Conservation (phyloP, 2,113 vertebrate genomes). For the Crotalus viridis region DNA sequence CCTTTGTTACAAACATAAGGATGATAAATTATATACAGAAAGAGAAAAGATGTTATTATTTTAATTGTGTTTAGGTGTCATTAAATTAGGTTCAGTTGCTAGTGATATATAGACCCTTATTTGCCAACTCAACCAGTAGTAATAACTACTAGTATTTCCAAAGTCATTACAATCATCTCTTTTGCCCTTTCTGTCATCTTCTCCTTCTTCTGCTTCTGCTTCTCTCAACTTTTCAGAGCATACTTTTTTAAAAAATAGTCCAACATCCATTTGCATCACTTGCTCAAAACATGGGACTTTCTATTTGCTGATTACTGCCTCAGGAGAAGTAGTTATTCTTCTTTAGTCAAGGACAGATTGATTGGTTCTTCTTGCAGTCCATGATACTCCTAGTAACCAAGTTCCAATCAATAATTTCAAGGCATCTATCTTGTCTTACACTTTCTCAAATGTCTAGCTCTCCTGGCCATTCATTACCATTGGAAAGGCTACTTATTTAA, state of each 20-base stretch:
- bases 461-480: background rate
- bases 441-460: background rate
- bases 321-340: background rate
- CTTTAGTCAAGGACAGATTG: background rate
- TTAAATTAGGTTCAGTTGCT: background rate
- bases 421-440: background rate
- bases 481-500: background rate
- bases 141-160: background rate
- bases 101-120: background rate
- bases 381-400: background rate
- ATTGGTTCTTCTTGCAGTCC: background rate
- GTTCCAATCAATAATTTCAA: background rate
- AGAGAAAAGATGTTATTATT: background rate
- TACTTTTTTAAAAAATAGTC: background rate
- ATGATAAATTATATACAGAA: background rate
- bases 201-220: background rate
- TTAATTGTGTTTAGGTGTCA: background rate
- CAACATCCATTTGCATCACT: background rate
- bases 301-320: background rate
- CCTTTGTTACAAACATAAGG: background rate
- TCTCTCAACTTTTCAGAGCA: background rate
- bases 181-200: background rate
- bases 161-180: background rate
- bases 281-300: background rate
- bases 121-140: background rate